phyloP scores from a whole-genome alignment of 2,797 vertebrate genomes.

The Allobates femoralis region DNA sequence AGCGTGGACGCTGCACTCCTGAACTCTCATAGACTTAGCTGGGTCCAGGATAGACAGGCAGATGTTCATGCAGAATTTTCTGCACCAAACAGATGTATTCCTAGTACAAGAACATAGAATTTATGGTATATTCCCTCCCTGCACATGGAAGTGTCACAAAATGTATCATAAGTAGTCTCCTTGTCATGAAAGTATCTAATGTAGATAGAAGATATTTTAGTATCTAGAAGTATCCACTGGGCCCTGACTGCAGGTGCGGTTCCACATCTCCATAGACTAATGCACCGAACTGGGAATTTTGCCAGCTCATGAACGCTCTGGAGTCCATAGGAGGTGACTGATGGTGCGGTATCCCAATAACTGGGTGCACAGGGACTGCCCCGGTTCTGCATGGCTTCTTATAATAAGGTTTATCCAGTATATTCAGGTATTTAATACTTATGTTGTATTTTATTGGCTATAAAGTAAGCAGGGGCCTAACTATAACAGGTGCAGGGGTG shows the following conservation, averaged over 20 bases:
- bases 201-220: background rate
- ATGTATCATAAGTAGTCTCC: background rate
- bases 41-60: no score
- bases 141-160: no score
- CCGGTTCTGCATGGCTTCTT: background rate
- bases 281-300: background rate
- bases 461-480: no score
- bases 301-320: background rate
- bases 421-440: background rate
- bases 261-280: background rate
- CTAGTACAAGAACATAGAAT: no score
- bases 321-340: background rate
- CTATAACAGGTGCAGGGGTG: no score
- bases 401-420: background rate
- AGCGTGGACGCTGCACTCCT: no score
- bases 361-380: background rate
- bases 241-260: background rate
- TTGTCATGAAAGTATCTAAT: background rate
- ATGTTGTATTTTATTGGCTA: background rate
- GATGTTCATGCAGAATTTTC: no score
- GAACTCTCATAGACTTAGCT: no score
- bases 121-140: no score
- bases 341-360: background rate
- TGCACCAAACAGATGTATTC: no score
- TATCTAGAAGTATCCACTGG: background rate